Percentiles rank a stretch among this genome's conserved stretches.
Conservation (phyloP, 2,113 vertebrate genomes). For the Brachirus orientalis region DNA sequence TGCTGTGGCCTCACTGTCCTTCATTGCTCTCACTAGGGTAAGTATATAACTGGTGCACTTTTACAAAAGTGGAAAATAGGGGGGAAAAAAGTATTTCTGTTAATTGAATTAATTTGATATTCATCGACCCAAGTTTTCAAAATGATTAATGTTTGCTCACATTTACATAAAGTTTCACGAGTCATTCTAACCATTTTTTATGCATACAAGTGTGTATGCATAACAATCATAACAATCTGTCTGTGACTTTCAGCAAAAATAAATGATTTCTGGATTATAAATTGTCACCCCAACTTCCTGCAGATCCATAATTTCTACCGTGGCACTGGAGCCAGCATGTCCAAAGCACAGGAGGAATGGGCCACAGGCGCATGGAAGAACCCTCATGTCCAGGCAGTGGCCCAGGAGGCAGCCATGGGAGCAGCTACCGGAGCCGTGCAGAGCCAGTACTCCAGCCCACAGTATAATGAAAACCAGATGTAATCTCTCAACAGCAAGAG, state of each 20-base stretch:
- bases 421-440: conserved; percentile 87
- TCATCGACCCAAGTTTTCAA: too few relatives aligned
- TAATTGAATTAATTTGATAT: too few relatives aligned
- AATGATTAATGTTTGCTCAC: too few relatives aligned
- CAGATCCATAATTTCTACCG: conserved; percentile 98
- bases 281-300: neutral
- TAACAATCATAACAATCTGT: too few relatives aligned
- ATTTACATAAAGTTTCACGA: too few relatives aligned
- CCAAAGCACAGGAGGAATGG: conserved; percentile 98
- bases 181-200: too few relatives aligned
- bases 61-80: neutral
- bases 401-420: conserved; percentile 90
- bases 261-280: too few relatives aligned
- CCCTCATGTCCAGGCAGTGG: conserved; percentile 92
- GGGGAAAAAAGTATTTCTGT: too few relatives aligned
- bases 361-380: conserved; percentile 96
- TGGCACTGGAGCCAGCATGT: conserved; percentile 93
- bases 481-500: conserved; percentile 34
- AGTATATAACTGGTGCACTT: neutral
- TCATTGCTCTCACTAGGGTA: conserved; percentile 95
- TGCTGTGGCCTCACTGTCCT: conserved; percentile 88
- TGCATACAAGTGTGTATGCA: too few relatives aligned
- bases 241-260: too few relatives aligned
- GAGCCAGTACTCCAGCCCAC: conserved; percentile 65
- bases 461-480: conserved; percentile 70